Evolutionary conservation across 2,888 invertebrate species (phyloP).

Genomic region (Melanostoma scalare): DNA sequence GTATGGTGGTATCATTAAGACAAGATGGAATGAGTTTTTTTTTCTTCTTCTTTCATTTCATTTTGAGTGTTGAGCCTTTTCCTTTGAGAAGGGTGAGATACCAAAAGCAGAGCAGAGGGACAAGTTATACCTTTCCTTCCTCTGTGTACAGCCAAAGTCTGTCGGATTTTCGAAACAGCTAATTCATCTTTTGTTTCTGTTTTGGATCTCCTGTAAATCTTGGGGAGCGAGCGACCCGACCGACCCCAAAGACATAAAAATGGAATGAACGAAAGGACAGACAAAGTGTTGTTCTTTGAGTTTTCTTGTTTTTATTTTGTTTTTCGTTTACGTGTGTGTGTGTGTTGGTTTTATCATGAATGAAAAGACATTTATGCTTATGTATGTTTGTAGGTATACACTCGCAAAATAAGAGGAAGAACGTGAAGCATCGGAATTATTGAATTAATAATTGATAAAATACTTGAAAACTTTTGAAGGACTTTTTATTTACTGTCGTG

Average conservation of each 20-base stretch:
- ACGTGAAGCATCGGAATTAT: slow-evolving; percentile 27
- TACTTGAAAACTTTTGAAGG: slow-evolving; percentile 37
- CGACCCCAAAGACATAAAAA: too few relatives aligned
- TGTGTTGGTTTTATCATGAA: slow-evolving; percentile 1
- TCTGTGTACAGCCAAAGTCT: slow-evolving; percentile 5
- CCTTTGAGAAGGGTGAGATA: not conserved
- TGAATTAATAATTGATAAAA: slow-evolving; percentile 63
- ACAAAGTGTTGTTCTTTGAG: not conserved
- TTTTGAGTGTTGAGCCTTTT: not conserved
- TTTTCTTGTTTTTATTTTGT: not conserved
- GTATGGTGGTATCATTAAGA: not conserved
- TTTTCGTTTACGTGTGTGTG: not conserved
- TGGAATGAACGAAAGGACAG: not conserved
- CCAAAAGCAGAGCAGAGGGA: not conserved
- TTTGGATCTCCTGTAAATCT: not conserved
- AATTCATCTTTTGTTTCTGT: slow-evolving; percentile 65
- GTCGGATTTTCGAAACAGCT: slow-evolving; percentile 50
- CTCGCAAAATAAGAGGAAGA: not conserved
- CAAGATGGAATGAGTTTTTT: slow-evolving; percentile 16
- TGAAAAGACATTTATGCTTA: slow-evolving; percentile 4
- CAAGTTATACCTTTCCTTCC: not conserved
- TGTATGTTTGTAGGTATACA: too few relatives aligned
- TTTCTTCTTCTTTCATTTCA: too few relatives aligned
- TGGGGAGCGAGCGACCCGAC: not conserved
- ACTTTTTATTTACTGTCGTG: slow-evolving; percentile 43